Base-by-base conservation (phyloP, 2,888 invertebrate species). In the Cartodere bifasciata region DNA sequence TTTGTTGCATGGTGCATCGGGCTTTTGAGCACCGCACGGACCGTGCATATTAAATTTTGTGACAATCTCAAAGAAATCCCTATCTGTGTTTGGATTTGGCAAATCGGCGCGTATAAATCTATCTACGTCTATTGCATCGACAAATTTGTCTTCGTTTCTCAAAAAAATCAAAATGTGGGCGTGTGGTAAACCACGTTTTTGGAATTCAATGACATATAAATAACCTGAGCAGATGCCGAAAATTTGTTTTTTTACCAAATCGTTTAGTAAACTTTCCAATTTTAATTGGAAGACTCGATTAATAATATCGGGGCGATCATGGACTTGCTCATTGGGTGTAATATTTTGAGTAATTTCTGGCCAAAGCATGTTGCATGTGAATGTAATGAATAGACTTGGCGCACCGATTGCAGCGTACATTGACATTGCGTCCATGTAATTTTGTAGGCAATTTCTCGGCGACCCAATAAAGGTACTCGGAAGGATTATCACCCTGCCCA, bases 311-410 rank as follows among this genome's bases (percentile, higher is more conserved):
- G 38, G 41, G 2, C 41, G 16, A 31, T 43, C 24, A 11, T 33
- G 35, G 4, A 16, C 16, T 7, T 37, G 24, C n/a, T 32, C 20
- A 3, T 13, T 7, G 13, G 10, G 10, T 2, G 17, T 17, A 9
- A 40, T 17, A 30, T 35, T 30, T 6, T 33, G 23, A 6, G 16
- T 15, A 5, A 42, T 40, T 22, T 42, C 40, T 3, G 10, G 13
- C 41, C 42, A 42, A 15, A 31, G 13, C 1, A 36, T 38, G 21
- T 42, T 42, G 23, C 41, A 42, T 1, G 41, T 39, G n/a, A 42
- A 29, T 2, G 42, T 41, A 4, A 41, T 32, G 16, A 43, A 41
- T 2, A 35, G 10, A n/a, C 13, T 9, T 4, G 41, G 43, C 25
- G 27, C 29, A 5, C 37, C 40, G 27, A 23, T 25, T 17, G 27